These are phyloP conservation scores for Trachemys scripta DNA, from an alignment of 2,113 vertebrate species.

Conservation along the genomic window DNA sequence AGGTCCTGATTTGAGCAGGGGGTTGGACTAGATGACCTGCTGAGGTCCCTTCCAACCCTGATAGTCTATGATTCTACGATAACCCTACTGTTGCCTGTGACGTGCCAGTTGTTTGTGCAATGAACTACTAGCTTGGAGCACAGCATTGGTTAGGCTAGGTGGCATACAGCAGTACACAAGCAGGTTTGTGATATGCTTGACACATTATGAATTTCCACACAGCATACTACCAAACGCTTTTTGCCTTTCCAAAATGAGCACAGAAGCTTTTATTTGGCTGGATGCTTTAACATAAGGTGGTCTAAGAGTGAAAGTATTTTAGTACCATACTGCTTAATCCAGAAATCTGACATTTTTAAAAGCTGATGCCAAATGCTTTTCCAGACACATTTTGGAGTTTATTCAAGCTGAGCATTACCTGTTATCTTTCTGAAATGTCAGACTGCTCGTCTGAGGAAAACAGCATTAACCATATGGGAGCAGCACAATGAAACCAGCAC, in stretches of 20 bases:
- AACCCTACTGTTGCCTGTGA: neutral
- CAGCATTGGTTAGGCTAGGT: neutral
- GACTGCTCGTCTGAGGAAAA: constrained; percentile 36
- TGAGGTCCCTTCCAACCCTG: too few relatives aligned
- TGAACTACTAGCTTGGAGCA: neutral
- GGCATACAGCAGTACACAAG: neutral
- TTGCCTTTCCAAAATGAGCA: constrained; percentile 34
- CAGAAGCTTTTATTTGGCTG: constrained; percentile 25
- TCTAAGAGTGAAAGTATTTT: constrained; percentile 31
- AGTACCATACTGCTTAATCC: neutral
- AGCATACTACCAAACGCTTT: neutral
- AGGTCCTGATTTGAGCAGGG: too few relatives aligned
- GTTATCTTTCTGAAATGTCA: constrained; percentile 60
- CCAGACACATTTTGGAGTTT: constrained; percentile 37
- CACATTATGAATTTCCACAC: constrained; percentile 11
- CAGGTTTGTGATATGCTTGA: neutral
- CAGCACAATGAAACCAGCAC: neutral
- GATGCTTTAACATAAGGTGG: neutral
- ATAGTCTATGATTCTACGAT: too few relatives aligned
- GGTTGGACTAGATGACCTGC: too few relatives aligned
- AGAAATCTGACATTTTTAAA: constrained; percentile 45
- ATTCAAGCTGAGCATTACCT: constrained; percentile 49
- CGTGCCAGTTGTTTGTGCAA: neutral
- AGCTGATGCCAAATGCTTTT: constrained; percentile 40
- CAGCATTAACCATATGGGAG: neutral